A percentile compares a stretch with the other conserved stretches of the same genome.
Conservation (phyloP, 2,888 invertebrate species). For the Scaeva pyrastri region DNA sequence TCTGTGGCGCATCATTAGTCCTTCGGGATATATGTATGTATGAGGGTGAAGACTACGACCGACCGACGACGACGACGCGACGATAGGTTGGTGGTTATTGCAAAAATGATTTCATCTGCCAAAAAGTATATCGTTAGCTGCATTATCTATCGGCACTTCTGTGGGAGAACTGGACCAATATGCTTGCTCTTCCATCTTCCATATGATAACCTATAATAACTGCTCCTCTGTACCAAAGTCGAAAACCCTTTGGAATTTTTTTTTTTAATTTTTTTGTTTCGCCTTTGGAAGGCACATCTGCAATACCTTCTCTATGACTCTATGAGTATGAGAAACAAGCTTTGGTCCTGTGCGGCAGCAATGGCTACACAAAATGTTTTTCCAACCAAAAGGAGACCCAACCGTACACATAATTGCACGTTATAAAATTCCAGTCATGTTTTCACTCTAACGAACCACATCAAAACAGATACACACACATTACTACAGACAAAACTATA, state of each 20-base stretch:
- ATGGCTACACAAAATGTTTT: slow-evolving; percentile 28
- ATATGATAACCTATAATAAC: slow-evolving; percentile 13
- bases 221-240: background rate
- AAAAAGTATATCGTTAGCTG: slow-evolving; percentile 33
- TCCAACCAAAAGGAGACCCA: slow-evolving; percentile 26
- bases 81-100: background rate
- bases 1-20: slow-evolving; percentile 30
- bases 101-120: slow-evolving; percentile 27
- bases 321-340: background rate
- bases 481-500: slow-evolving; percentile 15
- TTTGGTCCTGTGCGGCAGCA: slow-evolving; percentile 8
- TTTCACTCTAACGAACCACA: slow-evolving; percentile 72
- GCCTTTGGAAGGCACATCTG: slow-evolving; percentile 13
- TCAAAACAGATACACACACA: slow-evolving; percentile 15
- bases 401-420: slow-evolving; percentile 63
- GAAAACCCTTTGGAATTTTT: background rate
- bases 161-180: slow-evolving; percentile 14
- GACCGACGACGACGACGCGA: background rate
- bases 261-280: background rate
- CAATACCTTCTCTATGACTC: slow-evolving; percentile 12
- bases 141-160: slow-evolving; percentile 43
- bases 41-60: background rate
- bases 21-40: background rate
- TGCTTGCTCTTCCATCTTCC: background rate
- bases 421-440: slow-evolving; percentile 72